phyloP scores from a whole-genome alignment of 23 tunicate species.

The Styela plicata region DNA sequence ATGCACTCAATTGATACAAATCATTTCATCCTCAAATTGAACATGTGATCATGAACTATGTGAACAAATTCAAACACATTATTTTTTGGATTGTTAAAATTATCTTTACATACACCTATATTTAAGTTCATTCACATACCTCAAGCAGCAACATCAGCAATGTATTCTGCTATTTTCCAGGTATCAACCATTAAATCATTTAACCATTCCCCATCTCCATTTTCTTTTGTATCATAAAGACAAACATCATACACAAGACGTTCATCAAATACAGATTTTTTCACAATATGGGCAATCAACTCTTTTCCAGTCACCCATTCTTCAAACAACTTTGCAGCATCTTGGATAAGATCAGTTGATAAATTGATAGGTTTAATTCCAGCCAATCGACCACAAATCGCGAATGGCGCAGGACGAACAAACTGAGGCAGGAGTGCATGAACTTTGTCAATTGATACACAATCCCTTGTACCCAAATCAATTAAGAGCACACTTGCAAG shows the following conservation, averaged over 20 bases:
- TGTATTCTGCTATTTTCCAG: slow-evolving; percentile 58
- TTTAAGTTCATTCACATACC: background rate
- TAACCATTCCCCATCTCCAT: slow-evolving; percentile 40
- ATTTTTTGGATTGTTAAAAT: too few relatives aligned
- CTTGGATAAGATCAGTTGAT: background rate
- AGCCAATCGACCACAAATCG: background rate
- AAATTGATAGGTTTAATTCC: background rate
- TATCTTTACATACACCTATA: too few relatives aligned
- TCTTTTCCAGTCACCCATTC: background rate
- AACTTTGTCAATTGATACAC: background rate
- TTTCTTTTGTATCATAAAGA: slow-evolving; percentile 39
- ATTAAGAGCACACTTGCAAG: slow-evolving; percentile 5
- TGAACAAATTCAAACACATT: too few relatives aligned
- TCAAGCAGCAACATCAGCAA: background rate
- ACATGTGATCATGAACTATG: too few relatives aligned
- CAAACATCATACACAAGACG: slow-evolving; percentile 20
- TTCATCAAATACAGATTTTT: background rate
- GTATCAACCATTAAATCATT: slow-evolving; percentile 64
- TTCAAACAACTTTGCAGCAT: background rate
- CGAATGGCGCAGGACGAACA: background rate
- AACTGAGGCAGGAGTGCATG: background rate
- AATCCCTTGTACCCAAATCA: background rate
- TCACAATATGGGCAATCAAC: background rate
- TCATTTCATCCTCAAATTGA: too few relatives aligned
- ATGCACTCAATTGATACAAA: too few relatives aligned